Evolutionary conservation across 2,888 invertebrate species (phyloP).

Genomic region (Leptarthrus brevirostris): DNA sequence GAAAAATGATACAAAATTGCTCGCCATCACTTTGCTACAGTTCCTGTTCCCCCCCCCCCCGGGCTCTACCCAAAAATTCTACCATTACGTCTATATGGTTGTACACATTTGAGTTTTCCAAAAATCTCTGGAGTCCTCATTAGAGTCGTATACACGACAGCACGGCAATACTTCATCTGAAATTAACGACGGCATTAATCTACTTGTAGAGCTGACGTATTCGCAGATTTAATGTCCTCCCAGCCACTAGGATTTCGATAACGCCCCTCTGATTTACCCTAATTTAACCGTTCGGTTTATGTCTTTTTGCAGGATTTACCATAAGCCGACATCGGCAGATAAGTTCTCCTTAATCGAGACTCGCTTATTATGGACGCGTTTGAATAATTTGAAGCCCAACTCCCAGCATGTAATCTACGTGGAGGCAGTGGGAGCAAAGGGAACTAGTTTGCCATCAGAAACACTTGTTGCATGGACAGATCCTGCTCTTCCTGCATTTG

Average conservation of each 20-base stretch:
- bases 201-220: slow-evolving; percentile 1
- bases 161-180: slow-evolving; percentile 1
- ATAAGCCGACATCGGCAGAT: slow-evolving; percentile 75
- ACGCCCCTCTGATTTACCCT: neutral
- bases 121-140: slow-evolving; percentile 39
- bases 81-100: neutral
- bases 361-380: slow-evolving; percentile 76
- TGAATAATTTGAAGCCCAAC: slow-evolving; percentile 80
- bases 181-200: slow-evolving; percentile 49
- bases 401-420: slow-evolving; percentile 86
- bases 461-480: slow-evolving; percentile 88
- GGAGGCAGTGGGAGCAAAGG: slow-evolving; percentile 75
- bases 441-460: slow-evolving; percentile 82
- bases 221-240: slow-evolving; percentile 7
- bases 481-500: slow-evolving; percentile 86
- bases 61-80: too few species aligned
- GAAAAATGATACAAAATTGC: slow-evolving; percentile 45
- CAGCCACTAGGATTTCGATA: neutral
- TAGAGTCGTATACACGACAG: slow-evolving; percentile 8
- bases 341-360: slow-evolving; percentile 74
- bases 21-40: neutral
- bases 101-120: slow-evolving; percentile 16
- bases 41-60: neutral
- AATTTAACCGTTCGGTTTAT: slow-evolving; percentile 10
- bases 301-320: slow-evolving; percentile 71